A percentile compares a stretch with the other conserved stretches of the same genome.
Conservation (phyloP, 2,113 vertebrate species). For the Corydoras sp. region DNA sequence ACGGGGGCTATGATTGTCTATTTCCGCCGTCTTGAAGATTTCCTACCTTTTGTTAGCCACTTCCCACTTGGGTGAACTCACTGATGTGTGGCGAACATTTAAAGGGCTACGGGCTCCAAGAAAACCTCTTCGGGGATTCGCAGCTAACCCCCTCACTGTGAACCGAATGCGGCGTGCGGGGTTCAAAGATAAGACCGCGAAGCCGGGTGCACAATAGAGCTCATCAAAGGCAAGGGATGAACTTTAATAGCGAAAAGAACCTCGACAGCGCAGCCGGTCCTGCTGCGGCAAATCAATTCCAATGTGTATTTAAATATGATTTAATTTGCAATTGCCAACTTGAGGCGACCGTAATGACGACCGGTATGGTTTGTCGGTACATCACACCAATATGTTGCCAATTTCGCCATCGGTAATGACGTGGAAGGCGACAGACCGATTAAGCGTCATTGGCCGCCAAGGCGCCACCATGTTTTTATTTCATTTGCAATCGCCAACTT, state of each 20-base stretch:
- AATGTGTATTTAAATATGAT: too few species aligned
- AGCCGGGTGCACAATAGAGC: not conserved
- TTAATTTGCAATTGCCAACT: not conserved
- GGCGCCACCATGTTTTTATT: too few species aligned
- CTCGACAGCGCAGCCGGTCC: too few species aligned
- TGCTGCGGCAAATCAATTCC: too few species aligned
- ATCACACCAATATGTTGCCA: too few species aligned
- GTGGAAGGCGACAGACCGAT: too few species aligned
- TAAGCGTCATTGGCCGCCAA: too few species aligned
- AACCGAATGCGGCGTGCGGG: conserved; percentile 23
- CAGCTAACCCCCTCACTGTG: not conserved
- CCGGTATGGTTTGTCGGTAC: not conserved
- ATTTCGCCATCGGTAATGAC: too few species aligned
- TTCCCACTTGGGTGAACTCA: conserved; percentile 34
- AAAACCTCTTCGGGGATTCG: conserved; percentile 4
- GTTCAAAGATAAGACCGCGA: conserved; percentile 7
- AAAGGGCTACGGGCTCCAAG: conserved; percentile 22
- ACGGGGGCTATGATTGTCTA: conserved; percentile 32
- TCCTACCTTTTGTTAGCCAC: conserved; percentile 40
- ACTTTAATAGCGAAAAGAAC: too few species aligned
- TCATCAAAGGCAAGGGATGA: not conserved
- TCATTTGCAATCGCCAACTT: not conserved
- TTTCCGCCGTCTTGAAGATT: conserved; percentile 40
- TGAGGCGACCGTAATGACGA: not conserved
- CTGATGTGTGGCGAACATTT: conserved; percentile 39